Conservation (phyloP, 2,888 invertebrate genomes). For the Thecophora atra region DNA sequence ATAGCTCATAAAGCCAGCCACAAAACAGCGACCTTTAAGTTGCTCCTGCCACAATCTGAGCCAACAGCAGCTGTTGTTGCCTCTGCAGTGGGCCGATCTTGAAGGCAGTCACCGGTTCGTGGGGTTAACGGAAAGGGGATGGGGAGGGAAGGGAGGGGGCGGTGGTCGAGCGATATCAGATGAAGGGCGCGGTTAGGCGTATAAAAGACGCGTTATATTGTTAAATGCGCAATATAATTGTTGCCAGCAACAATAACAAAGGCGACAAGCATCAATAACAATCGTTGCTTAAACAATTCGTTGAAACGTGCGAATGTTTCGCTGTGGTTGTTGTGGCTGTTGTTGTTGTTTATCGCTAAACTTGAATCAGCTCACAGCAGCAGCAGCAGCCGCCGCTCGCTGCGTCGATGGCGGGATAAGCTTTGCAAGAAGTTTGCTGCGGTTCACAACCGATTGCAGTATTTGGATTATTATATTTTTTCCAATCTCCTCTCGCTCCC, state of each 20-base stretch:
- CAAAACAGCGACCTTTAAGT: constrained; percentile 32
- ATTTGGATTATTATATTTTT: background rate
- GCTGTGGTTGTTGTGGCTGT: constrained; percentile 11
- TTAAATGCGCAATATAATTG: constrained; percentile 45
- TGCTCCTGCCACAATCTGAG: constrained; percentile 15
- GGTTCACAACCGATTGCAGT: constrained; percentile 10
- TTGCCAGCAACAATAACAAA: constrained; percentile 41
- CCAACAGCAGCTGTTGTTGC: constrained; percentile 5
- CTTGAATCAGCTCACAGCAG: background rate
- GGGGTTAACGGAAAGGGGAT: constrained; percentile 41
- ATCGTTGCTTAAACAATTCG: constrained; percentile 56
- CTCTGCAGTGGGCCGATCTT: constrained; percentile 34
- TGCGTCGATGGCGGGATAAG: constrained; percentile 24
- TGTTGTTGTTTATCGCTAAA: constrained; percentile 8
- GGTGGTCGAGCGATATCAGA: constrained; percentile 40
- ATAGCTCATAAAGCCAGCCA: constrained; percentile 22
- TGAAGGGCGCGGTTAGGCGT: constrained; percentile 24
- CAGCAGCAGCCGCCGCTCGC: background rate
- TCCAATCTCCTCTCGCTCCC: background rate
- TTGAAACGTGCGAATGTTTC: constrained; percentile 2
- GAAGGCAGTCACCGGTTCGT: constrained; percentile 40
- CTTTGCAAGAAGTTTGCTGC: background rate
- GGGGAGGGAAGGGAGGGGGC: constrained; percentile 44
- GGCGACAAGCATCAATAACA: constrained; percentile 28
- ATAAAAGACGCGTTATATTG: constrained; percentile 47